phyloP scores from a whole-genome alignment of 2,113 vertebrate species.

The Apistogramma diplotaenia region DNA sequence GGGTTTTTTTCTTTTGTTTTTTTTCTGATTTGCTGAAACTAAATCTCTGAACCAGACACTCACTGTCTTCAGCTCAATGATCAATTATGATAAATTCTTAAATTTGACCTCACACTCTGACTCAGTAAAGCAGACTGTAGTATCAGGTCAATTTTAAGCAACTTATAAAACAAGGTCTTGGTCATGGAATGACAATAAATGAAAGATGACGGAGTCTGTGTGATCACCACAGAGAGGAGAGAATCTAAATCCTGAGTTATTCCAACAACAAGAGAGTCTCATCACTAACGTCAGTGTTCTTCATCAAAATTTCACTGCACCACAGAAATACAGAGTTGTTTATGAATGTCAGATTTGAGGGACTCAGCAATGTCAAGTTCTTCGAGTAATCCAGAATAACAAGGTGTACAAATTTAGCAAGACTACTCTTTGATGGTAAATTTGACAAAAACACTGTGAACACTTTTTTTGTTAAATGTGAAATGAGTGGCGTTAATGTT shows the following conservation, averaged over 20 bases:
- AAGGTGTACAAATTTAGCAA: background rate
- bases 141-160: background rate
- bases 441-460: background rate
- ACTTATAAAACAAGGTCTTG: background rate
- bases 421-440: background rate
- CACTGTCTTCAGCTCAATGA: rapidly evolving
- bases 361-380: background rate
- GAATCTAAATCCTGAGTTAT: background rate
- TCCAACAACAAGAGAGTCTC: rapidly evolving
- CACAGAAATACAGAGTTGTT: background rate
- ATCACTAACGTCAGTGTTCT: background rate
- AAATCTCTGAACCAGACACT: background rate
- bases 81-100: background rate
- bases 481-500: background rate
- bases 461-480: background rate
- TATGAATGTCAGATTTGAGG: background rate
- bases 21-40: background rate
- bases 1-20: background rate
- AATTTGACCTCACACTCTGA: background rate
- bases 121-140: background rate
- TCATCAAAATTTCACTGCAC: background rate
- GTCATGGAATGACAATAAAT: background rate
- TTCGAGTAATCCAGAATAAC: background rate
- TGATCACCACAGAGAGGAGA: background rate
- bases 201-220: background rate